These are phyloP conservation scores for Chrysodeixis includens DNA, from an alignment of 2,888 invertebrate species.

Conservation along the genomic window DNA sequence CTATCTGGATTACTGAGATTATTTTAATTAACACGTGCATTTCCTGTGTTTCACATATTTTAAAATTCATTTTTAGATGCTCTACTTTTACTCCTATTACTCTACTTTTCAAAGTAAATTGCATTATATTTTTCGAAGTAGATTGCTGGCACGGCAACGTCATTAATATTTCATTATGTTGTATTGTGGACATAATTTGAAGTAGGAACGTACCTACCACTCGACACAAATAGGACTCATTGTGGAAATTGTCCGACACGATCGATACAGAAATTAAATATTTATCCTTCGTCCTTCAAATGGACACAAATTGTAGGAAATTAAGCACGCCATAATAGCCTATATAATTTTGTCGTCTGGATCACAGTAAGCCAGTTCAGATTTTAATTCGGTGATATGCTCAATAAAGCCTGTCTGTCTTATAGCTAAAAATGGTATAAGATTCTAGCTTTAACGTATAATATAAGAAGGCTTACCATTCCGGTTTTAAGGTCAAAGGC, in stretches of 20 bases:
- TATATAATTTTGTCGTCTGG: slow-evolving; percentile 28
- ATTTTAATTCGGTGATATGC: slow-evolving; percentile 32
- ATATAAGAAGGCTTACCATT: slow-evolving; percentile 29
- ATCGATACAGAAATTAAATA: slow-evolving; percentile 44
- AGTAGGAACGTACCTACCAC: slow-evolving; percentile 7
- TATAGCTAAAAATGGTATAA: slow-evolving; percentile 33
- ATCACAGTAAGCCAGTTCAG: slow-evolving; percentile 37
- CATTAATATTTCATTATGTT: slow-evolving; percentile 21
- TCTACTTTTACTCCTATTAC: slow-evolving; percentile 21
- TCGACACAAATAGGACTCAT: slow-evolving; percentile 14
- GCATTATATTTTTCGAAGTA: slow-evolving; percentile 16
- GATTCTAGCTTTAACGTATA: slow-evolving; percentile 16
- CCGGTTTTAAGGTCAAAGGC: slow-evolving; percentile 55
- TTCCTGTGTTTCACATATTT: not conserved
- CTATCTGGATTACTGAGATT: not conserved
- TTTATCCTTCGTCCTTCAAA: slow-evolving; percentile 22
- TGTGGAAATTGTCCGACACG: slow-evolving; percentile 25
- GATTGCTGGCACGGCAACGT: slow-evolving; percentile 23
- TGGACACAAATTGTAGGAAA: slow-evolving; percentile 10
- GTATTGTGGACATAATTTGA: slow-evolving; percentile 8
- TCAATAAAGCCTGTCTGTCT: slow-evolving; percentile 20
- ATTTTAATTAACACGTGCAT: too few relatives aligned
- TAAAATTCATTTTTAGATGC: not conserved
- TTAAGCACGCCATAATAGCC: slow-evolving; percentile 7
- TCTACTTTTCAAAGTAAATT: slow-evolving; percentile 14